Conservation (phyloP, 2,797 vertebrate species). For the Pangasius krempfi region DNA sequence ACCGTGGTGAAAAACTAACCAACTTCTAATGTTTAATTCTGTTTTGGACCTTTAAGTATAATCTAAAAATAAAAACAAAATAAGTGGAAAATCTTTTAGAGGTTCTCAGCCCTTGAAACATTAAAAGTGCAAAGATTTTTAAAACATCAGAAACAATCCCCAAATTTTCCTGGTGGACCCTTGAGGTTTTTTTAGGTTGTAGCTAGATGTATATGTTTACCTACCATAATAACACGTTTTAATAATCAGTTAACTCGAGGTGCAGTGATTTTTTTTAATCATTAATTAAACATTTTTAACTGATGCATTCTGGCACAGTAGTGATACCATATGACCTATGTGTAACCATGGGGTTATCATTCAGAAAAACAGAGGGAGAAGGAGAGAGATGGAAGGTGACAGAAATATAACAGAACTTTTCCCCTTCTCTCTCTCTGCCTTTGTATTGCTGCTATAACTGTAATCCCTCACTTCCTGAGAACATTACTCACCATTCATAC, state of each 20-base stretch:
- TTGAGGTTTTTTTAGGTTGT: not conserved
- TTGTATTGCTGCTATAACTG: constrained; percentile 34
- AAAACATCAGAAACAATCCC: not conserved
- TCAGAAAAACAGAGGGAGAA: not conserved
- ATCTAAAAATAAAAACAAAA: not conserved
- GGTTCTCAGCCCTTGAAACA: too few relatives aligned
- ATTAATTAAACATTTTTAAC: not conserved
- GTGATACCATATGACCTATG: not conserved
- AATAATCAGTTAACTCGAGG: not conserved
- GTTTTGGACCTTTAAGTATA: too few relatives aligned
- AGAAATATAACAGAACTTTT: not conserved
- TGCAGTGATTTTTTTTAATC: not conserved
- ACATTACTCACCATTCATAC: constrained; percentile 51
- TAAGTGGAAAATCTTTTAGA: not conserved
- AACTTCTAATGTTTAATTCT: not conserved
- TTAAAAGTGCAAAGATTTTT: not conserved
- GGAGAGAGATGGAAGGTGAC: not conserved
- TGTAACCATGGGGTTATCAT: not conserved
- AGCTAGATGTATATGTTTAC: not conserved
- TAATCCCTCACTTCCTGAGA: constrained; percentile 53
- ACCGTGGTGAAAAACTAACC: not conserved
- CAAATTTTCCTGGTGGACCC: not conserved
- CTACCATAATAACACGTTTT: not conserved
- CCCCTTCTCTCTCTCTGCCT: not conserved
- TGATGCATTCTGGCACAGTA: not conserved